Percentiles rank a stretch among this genome's conserved stretches.
These are phyloP conservation scores for Tautogolabrus adspersus DNA, from an alignment of 2,113 vertebrate genomes.

Conservation along the genomic window DNA sequence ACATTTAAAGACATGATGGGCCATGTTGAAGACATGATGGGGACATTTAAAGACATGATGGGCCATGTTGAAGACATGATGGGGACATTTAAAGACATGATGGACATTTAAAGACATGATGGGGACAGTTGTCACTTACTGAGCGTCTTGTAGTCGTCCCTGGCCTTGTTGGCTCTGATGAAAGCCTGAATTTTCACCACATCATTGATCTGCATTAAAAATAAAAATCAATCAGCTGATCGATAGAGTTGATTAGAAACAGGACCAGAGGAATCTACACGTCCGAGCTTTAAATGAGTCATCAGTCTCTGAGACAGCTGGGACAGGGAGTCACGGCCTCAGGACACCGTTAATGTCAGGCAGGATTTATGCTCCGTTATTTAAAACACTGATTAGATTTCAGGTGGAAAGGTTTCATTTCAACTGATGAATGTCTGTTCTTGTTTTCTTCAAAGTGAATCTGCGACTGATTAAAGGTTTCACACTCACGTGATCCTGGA, in stretches of 20 bases:
- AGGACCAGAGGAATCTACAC: slow-evolving; percentile 9
- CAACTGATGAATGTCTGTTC: neutral
- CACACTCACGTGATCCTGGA: slow-evolving; percentile 91
- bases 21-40: too few species aligned
- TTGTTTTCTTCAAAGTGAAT: slow-evolving; percentile 7
- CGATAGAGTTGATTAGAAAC: slow-evolving; percentile 19
- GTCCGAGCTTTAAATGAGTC: slow-evolving; percentile 42
- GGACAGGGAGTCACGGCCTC: neutral
- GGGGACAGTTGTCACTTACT: slow-evolving; percentile 88
- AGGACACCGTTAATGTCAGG: slow-evolving; percentile 8
- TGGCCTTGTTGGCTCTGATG: slow-evolving; percentile 97
- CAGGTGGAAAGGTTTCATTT: too few species aligned
- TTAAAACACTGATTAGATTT: slow-evolving; percentile 39
- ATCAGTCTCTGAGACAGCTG: neutral
- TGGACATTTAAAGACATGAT: too few species aligned
- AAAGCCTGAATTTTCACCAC: slow-evolving; percentile 98
- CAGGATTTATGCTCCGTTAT: slow-evolving; percentile 21
- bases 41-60: too few species aligned
- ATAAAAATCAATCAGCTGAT: slow-evolving; percentile 32
- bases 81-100: too few species aligned
- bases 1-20: too few species aligned
- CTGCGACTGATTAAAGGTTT: neutral
- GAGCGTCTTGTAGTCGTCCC: slow-evolving; percentile 98
- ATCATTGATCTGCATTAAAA: slow-evolving; percentile 87
- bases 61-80: too few species aligned